Base-by-base conservation (phyloP, 2,113 vertebrate genomes). In the Salvator merianae region DNA sequence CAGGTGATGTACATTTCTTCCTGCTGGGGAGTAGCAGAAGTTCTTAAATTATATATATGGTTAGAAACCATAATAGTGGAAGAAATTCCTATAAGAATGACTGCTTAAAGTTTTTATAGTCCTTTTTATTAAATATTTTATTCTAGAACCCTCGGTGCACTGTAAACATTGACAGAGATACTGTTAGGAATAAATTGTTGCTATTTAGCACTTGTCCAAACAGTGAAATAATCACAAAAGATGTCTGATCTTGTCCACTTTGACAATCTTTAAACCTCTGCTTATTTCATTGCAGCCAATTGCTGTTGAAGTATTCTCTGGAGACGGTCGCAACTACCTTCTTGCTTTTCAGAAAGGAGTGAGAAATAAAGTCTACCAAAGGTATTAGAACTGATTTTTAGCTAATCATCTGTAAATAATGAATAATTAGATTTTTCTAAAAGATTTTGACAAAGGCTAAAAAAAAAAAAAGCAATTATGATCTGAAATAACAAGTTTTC, bases 301-400 rank as follows among this genome's bases (percentile, higher is more conserved):
- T 94, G 99, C 99, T 38, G 96, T 98, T 74, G 99, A 99, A 93
- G 99, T 99, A 80, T 99, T 99, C 95, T 99, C 99, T 53, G 98
- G 97, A n/a, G 99, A 99, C 0, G 99, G 99, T 77, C 96, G 99
- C 75, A 99, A 99, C 96, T 99, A 99, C 91, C 95, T 99, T 89
- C 92, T 99, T 38, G 97, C 98, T 82, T 99, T 99, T 94, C 98
- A 99, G 91, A 99, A 99, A 90, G 99, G 99, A 76, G 96, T 99
- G 77, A 96, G 98, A 90, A 99, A 99, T 95, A 99, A 99, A 97
- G 99, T 99, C 87, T 99, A 99, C 94, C 99, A 99, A 94, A 99
- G 99, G 99, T 99, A 96, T 71, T 69, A 20, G 16, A 20, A 20
- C 18, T 59, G 14, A 2, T 16, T 59, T 59, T 59, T 16, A 59